Conservation (phyloP, 1,140 invertebrate species). For the Drosophila watanabei region DNA sequence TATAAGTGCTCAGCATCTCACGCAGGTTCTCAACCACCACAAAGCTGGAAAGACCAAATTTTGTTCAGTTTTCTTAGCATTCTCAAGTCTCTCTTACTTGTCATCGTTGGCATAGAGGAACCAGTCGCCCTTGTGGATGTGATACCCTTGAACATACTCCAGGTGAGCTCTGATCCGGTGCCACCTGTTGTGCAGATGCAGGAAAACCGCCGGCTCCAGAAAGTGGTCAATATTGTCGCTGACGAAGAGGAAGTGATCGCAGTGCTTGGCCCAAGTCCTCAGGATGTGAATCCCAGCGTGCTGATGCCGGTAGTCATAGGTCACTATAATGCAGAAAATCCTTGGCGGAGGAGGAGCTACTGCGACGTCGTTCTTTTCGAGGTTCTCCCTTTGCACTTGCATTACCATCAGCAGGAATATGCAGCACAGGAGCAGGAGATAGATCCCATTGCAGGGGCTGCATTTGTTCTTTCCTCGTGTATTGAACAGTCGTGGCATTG, state of each 20-base stretch:
- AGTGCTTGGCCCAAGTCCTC: slow-evolving; percentile 60
- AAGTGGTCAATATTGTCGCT: slow-evolving; percentile 55
- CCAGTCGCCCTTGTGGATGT: slow-evolving; percentile 65
- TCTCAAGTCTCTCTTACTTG: slow-evolving; percentile 40
- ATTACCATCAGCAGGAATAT: slow-evolving; percentile 28
- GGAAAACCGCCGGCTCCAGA: slow-evolving; percentile 61
- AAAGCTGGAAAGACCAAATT: slow-evolving; percentile 43
- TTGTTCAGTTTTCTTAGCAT: too few species aligned
- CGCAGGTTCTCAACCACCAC: slow-evolving; percentile 70
- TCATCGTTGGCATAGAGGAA: slow-evolving; percentile 67
- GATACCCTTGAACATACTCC: slow-evolving; percentile 63
- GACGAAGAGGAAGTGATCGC: slow-evolving; percentile 66
- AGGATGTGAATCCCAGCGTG: slow-evolving; percentile 42
- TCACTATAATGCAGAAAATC: slow-evolving; percentile 68
- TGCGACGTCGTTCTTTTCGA: neutral
- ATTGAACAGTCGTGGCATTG: slow-evolving; percentile 58
- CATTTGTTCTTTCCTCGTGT: slow-evolving; percentile 63
- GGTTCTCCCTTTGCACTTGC: neutral
- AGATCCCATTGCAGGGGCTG: slow-evolving; percentile 47
- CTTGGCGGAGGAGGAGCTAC: neutral
- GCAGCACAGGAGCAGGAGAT: slow-evolving; percentile 20
- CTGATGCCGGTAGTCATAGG: slow-evolving; percentile 39
- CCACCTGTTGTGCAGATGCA: slow-evolving; percentile 53
- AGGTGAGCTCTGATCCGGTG: slow-evolving; percentile 43
- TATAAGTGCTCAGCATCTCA: slow-evolving; percentile 47